Base-by-base conservation (phyloP, 2,797 vertebrate genomes). In the Lacerta agilis region DNA sequence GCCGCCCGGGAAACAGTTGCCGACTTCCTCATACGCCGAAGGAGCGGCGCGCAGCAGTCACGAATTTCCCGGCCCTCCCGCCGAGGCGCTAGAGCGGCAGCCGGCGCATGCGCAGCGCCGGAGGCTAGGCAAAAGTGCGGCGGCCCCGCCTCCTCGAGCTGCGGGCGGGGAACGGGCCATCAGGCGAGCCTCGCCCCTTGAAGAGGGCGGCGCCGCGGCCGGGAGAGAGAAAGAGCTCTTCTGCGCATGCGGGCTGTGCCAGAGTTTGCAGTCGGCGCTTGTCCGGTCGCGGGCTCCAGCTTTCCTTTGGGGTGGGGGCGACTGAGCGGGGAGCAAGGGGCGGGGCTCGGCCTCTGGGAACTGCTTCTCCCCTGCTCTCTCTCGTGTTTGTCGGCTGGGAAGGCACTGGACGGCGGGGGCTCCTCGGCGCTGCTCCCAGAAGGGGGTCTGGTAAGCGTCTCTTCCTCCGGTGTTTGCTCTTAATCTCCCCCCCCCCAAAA, bases 291-390 rank as follows among this genome's bases (percentile, higher is more conserved):
- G 58, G 61, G 41, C 43, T 82, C 23, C 77, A 17, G 77, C 3
- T 43, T 41, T 80, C 20, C 33, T 58, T 29, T 15, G 49, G 36
- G 67, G 18, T 55, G 78, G 15, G 11, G 29, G 69, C 8, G n/a
- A 25, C 27, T 36, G 49, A 36, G 45, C 66, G n/a, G 58, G 17
- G 45, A 10, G 33, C 5, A 41, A 77, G 79, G 75, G 73, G 79
- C 79, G 20, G 64, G 85, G 73, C 2, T n/a, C 78, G 83, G 83
- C 61, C 72, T 86, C 80, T 17, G 85, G 80, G 33, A 76, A 25
- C 43, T 27, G 27, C 43, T 86, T 43, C 38, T 55, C 49, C 49
- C 49, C 3, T 11, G 49, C 49, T 49, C 36, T n/a, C 78, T 43
- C 33, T 25, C 6, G 72, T 20, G 33, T 43, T 11, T 8, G 10